Percentiles rank a stretch among this genome's conserved stretches.
phyloP scores from a whole-genome alignment of 2,888 invertebrate species.

The Orgyia antiqua region DNA sequence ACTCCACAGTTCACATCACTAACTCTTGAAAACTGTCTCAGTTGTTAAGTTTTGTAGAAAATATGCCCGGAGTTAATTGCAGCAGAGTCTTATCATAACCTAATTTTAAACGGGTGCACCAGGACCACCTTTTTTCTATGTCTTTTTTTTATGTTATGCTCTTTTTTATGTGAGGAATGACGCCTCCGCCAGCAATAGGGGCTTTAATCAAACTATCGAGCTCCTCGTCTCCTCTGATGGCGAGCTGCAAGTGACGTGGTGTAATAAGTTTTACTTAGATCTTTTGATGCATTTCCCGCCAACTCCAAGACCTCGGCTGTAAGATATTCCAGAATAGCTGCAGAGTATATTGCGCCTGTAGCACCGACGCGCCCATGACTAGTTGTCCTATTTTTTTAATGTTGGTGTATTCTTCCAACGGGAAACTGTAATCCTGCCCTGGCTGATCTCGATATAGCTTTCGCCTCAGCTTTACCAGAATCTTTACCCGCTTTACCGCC shows the following conservation, averaged over 20 bases:
- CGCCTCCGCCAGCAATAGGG: constrained; percentile 99
- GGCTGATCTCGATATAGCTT: constrained; percentile 99
- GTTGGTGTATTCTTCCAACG: constrained; percentile 99
- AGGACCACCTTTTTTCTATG: constrained; percentile 97
- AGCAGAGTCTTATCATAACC: constrained; percentile 42
- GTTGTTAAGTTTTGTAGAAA: constrained; percentile 55
- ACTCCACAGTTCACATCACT: constrained; percentile 69
- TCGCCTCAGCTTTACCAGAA: constrained; percentile 99
- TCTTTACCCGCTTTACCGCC: constrained; percentile 99
- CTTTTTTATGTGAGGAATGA: constrained; percentile 99
- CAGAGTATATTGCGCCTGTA: constrained; percentile 99
- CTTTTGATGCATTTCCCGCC: constrained; percentile 99
- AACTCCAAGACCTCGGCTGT: constrained; percentile 99
- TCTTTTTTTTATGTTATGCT: constrained; percentile 99
- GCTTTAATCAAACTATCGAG: constrained; percentile 99
- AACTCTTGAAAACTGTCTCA: constrained; percentile 55
- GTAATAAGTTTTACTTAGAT: constrained; percentile 99
- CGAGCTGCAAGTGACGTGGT: constrained; percentile 98
- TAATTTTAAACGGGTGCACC: constrained; percentile 78
- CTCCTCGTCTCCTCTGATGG: constrained; percentile 99
- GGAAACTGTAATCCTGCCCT: constrained; percentile 99
- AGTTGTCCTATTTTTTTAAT: constrained; percentile 99
- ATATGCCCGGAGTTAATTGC: constrained; percentile 65
- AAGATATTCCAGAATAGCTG: constrained; percentile 99
- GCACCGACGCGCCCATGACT: constrained; percentile 99